Conservation (phyloP, 2,888 invertebrate species). For the Hetaerina titia region DNA sequence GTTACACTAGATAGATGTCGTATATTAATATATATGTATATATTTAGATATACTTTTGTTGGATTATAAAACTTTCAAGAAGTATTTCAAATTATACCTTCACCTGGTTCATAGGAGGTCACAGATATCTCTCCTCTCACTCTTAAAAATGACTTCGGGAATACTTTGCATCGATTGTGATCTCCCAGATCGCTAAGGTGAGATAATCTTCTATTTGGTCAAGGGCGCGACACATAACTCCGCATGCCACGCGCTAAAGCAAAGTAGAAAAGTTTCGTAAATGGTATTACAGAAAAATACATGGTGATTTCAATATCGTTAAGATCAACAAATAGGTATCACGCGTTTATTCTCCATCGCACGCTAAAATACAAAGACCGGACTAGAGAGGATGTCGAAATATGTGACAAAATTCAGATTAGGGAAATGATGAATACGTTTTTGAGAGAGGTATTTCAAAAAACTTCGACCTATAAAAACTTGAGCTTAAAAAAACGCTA, state of each 20-base stretch:
- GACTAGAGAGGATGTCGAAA: background rate
- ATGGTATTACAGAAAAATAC: slow-evolving; percentile 35
- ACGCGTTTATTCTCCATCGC: background rate
- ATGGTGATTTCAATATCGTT: slow-evolving; percentile 15
- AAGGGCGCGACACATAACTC: background rate
- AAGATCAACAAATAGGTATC: background rate
- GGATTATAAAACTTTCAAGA: slow-evolving; percentile 8
- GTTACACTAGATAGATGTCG: slow-evolving; percentile 16
- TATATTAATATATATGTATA: background rate
- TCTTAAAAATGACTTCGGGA: slow-evolving; percentile 26
- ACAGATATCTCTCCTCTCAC: background rate
- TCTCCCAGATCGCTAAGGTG: slow-evolving; percentile 22
- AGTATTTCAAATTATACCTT: slow-evolving; percentile 28
- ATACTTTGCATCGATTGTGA: background rate
- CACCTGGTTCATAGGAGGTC: slow-evolving; percentile 24
- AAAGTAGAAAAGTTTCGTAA: slow-evolving; percentile 32
- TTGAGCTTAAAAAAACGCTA: background rate
- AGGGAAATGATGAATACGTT: background rate
- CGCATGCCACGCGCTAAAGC: background rate
- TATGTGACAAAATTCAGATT: background rate
- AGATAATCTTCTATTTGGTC: background rate
- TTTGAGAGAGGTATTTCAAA: background rate
- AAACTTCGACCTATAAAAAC: background rate
- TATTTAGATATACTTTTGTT: background rate
- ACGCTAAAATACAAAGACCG: background rate